Evolutionary conservation across 2,888 invertebrate species (phyloP), one percentile per base, ranked within the genome.

Genomic region (Thalpophila matura): DNA sequence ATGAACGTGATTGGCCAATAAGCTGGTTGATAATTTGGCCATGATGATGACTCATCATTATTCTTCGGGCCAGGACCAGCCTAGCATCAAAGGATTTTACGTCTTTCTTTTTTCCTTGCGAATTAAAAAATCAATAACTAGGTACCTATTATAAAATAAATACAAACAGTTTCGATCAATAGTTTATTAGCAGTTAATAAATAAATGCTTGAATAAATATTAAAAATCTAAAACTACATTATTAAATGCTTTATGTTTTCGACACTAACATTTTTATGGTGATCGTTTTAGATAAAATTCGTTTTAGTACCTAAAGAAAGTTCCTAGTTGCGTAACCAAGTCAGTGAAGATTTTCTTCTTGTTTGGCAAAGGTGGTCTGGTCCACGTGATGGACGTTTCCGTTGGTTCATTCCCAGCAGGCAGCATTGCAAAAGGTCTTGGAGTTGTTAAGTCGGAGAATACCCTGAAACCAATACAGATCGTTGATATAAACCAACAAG

Each of bases 371-470:
- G 80, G 82, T 0, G 88, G 91, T 14, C 92, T 76, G 0, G 89
- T 86, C 93, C 93, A 94, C 0, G 91, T 87, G n/a, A 93, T 57
- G 0, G 91, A 86, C n/a, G 89, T 56, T 53, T 89, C 92, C 0
- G 83, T 83, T 2, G 83, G 61, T 6, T 78, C 73, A 2, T 60
- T 46, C 0, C 43, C 71, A 1, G 62, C 18, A 22, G 73, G 71
- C 16, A 69, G 68, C 5, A 76, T 63, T 1, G 78, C 72, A 18
- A 57, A 51, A 18, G 71, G 62, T 12, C 65, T 58, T 12, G 66
- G 51, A 9, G 71, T 65, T n/a, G 60, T 54, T 9, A 60, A 42
- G 20, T 79, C 79, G 35, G 83, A 65, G 47, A 60, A 83, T n/a
- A 86, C 84, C 59, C 88, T 88, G 76, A 45, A 83, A 81, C n/a